phyloP scores from a whole-genome alignment of 2,113 vertebrate species.

The Brienomyrus longianalis region DNA sequence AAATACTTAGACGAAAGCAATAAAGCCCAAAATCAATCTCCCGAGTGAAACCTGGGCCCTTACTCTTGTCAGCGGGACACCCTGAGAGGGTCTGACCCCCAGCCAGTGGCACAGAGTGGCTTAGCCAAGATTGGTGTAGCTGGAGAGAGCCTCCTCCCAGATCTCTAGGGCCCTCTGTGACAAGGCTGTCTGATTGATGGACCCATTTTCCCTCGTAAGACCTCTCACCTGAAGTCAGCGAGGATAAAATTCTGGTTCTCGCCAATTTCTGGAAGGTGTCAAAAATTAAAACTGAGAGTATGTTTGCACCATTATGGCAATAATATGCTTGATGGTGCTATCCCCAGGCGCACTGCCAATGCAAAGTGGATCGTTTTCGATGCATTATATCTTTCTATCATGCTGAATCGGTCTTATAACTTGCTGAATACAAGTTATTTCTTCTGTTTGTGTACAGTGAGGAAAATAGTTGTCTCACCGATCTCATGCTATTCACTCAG shows the following conservation, averaged over 20 bases:
- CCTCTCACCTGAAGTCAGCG: not conserved
- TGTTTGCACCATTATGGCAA: not conserved
- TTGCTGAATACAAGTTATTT: not conserved
- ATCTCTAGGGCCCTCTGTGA: not conserved
- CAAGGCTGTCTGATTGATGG: conserved; percentile 9
- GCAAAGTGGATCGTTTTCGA: not conserved
- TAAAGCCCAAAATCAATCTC: not conserved
- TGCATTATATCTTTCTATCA: not conserved
- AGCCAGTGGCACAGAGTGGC: not conserved
- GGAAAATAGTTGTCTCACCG: not conserved
- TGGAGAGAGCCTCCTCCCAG: not conserved
- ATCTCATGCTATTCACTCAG: not conserved
- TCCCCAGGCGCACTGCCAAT: not conserved
- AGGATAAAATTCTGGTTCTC: not conserved
- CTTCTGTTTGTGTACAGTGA: not conserved
- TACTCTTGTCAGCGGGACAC: not conserved
- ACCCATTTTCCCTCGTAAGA: not conserved
- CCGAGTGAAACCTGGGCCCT: not conserved
- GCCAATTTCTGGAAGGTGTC: not conserved
- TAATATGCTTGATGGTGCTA: not conserved
- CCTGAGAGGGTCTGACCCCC: not conserved
- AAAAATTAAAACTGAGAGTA: not conserved
- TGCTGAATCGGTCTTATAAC: not conserved
- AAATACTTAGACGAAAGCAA: not conserved
- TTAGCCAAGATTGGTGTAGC: not conserved